These are phyloP conservation scores for Calliphora vicina DNA, from an alignment of 1,140 invertebrate species.

Conservation along the genomic window DNA sequence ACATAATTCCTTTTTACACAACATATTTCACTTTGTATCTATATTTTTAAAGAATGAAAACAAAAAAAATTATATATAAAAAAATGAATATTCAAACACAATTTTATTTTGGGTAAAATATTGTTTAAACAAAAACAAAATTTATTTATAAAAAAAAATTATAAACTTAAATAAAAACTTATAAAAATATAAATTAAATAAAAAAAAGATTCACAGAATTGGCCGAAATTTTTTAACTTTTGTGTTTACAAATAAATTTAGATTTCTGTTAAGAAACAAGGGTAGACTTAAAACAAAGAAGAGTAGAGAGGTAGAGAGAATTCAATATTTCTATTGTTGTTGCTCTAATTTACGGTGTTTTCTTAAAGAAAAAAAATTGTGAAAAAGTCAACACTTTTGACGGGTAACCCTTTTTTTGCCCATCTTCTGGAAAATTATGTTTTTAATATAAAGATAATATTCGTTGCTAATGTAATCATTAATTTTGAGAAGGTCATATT, in stretches of 20 bases:
- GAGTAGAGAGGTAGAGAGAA: too few relatives aligned
- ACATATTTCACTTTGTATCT: constrained; percentile 14
- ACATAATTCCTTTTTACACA: neutral
- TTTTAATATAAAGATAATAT: too few relatives aligned
- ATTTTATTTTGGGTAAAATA: neutral
- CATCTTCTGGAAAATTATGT: too few relatives aligned
- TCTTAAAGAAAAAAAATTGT: too few relatives aligned
- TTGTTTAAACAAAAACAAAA: constrained; percentile 19
- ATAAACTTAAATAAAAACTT: constrained; percentile 11
- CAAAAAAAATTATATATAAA: constrained; percentile 19
- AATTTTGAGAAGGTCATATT: too few relatives aligned
- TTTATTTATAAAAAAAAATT: neutral
- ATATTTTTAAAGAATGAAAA: constrained; percentile 8
- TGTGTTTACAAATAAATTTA: neutral
- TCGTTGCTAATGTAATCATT: too few relatives aligned
- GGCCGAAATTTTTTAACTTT: neutral
- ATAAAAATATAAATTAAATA: constrained; percentile 2
- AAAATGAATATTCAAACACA: constrained; percentile 26
- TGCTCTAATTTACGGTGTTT: too few relatives aligned
- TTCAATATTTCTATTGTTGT: too few relatives aligned
- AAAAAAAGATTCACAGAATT: constrained; percentile 6
- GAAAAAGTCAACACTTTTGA: too few relatives aligned
- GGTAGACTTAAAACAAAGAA: neutral
- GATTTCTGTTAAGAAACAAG: neutral
- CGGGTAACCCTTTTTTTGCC: too few relatives aligned